Evolutionary conservation across 2,113 vertebrate genomes (phyloP).

Genomic region (Struthio camelus): DNA sequence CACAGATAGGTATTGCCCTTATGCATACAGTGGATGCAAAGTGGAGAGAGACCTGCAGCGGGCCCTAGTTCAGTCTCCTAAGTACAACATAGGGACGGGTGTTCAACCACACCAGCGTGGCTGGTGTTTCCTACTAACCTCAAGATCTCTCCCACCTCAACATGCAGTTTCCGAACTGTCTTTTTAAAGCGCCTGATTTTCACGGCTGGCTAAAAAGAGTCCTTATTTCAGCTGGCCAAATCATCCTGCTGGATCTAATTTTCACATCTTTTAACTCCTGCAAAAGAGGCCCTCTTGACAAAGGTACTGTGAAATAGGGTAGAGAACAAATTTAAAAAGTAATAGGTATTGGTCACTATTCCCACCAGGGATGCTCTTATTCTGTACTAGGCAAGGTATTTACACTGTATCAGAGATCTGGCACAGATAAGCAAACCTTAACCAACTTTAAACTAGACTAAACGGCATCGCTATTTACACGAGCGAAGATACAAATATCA

Average conservation of each 20-base stretch:
- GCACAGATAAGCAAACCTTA: not conserved
- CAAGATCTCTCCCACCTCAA: not conserved
- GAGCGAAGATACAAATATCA: slow-evolving; percentile 3
- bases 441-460: slow-evolving; percentile 22
- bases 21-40: too few relatives aligned
- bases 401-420: not conserved
- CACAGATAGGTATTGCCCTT: too few relatives aligned
- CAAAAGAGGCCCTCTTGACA: not conserved
- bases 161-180: not conserved
- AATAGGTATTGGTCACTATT: not conserved
- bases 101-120: not conserved
- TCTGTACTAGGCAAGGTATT: not conserved
- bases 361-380: not conserved
- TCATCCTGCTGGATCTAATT: not conserved
- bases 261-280: not conserved
- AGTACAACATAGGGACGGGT: too few relatives aligned
- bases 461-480: not conserved
- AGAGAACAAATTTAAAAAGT: not conserved
- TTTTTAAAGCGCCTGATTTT: not conserved
- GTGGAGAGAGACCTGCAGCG: too few relatives aligned
- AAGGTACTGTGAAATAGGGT: not conserved
- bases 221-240: not conserved
- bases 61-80: too few relatives aligned
- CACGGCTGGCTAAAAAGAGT: not conserved
- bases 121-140: not conserved